These are phyloP conservation scores for Tetramorium simillimum DNA, from an alignment of 1,140 invertebrate genomes.

Conservation along the genomic window DNA sequence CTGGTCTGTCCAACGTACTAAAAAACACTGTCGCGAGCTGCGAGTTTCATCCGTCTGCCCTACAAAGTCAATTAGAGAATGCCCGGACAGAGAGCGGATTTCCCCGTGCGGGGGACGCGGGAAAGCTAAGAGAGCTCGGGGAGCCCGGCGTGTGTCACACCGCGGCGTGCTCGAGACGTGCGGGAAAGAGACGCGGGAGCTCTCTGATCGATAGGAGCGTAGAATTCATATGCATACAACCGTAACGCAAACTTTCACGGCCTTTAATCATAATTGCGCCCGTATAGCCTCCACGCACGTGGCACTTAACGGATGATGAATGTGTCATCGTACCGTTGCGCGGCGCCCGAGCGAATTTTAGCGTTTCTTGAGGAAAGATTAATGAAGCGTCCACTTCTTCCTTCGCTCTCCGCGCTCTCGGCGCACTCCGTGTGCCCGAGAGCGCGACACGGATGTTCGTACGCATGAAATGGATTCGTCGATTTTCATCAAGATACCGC, in stretches of 20 bases:
- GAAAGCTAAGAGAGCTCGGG: neutral
- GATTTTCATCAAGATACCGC: conserved; percentile 36
- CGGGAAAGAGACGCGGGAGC: neutral
- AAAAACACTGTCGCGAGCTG: conserved; percentile 23
- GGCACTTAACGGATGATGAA: conserved; percentile 44
- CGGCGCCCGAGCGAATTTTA: neutral
- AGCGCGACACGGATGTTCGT: neutral
- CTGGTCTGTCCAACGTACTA: conserved; percentile 54
- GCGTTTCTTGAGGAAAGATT: conserved; percentile 28
- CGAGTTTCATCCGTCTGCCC: conserved; percentile 40
- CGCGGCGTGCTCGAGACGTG: neutral
- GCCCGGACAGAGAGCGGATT: neutral
- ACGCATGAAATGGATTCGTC: conserved; percentile 20
- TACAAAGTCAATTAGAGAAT: conserved; percentile 54
- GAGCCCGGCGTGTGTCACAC: neutral
- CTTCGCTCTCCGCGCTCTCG: neutral
- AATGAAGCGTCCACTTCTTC: neutral
- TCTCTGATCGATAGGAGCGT: conserved; percentile 25
- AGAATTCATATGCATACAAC: conserved; percentile 30
- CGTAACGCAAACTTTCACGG: conserved; percentile 31
- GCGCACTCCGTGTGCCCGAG: neutral
- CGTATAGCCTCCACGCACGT: conserved; percentile 1
- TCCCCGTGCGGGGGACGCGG: neutral
- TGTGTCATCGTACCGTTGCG: conserved; percentile 24
- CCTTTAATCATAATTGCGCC: conserved; percentile 37